A percentile compares a stretch with the other conserved stretches of the same genome.
phyloP scores from a whole-genome alignment of 2,888 invertebrate genomes.

The Hypsopygia costalis region DNA sequence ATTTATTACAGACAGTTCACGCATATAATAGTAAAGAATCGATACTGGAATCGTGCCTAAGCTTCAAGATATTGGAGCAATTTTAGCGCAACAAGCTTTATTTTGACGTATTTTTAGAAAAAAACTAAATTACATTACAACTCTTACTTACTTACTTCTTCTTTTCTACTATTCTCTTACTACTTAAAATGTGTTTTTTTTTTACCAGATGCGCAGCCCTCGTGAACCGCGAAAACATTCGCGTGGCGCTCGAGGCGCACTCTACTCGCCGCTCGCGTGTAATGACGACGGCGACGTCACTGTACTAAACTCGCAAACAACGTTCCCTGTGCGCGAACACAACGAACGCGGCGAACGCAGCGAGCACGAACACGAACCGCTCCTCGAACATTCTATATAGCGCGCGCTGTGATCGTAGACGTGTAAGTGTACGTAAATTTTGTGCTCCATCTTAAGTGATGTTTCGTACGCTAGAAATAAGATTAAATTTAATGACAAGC shows the following conservation, averaged over 20 bases:
- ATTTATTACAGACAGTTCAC: too few relatives aligned
- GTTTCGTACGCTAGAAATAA: conserved; percentile 15
- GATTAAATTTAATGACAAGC: conserved; percentile 24
- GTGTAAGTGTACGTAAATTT: conserved; percentile 31
- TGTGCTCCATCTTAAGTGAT: conserved; percentile 4
- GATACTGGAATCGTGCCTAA: too few relatives aligned
- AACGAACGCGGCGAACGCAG: conserved; percentile 16
- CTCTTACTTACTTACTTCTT: too few relatives aligned
- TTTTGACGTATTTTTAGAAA: too few relatives aligned
- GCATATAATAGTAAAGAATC: too few relatives aligned
- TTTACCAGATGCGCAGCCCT: conserved; percentile 30
- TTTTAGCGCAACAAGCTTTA: too few relatives aligned
- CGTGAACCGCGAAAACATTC: conserved; percentile 29
- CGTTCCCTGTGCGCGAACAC: conserved; percentile 31
- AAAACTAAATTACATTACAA: too few relatives aligned
- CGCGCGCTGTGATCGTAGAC: conserved; percentile 56
- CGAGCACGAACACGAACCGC: conserved; percentile 46
- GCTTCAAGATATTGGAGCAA: too few relatives aligned
- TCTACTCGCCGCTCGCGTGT: conserved; percentile 60
- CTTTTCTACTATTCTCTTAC: too few relatives aligned
- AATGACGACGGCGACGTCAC: conserved; percentile 59
- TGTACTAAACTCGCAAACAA: conserved; percentile 39
- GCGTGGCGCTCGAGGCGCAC: conserved; percentile 42
- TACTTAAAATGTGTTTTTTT: background rate
- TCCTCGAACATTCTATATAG: conserved; percentile 69